Evolutionary conservation across 2,888 invertebrate species (phyloP).

Genomic region (Cheilosia scutellata): DNA sequence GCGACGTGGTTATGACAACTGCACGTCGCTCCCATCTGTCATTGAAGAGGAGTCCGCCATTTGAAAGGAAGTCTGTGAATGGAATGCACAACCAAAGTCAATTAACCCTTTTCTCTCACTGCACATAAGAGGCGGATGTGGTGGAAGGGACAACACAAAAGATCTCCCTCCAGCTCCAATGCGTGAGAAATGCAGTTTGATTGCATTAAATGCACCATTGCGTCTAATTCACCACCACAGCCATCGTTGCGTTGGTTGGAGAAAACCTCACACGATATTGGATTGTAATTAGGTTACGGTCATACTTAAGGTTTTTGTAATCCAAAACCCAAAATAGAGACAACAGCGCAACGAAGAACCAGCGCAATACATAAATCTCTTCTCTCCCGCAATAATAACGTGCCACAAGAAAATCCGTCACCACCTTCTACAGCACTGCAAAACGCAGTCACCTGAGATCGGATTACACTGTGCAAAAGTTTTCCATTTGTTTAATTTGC

Average conservation of each 20-base stretch:
- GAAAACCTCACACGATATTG: conserved; percentile 46
- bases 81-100: conserved; percentile 64
- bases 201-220: conserved; percentile 51
- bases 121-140: conserved; percentile 35
- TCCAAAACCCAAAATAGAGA: conserved; percentile 60
- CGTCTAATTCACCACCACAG: conserved; percentile 28
- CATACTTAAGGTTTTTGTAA: conserved; percentile 70
- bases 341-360: conserved; percentile 29
- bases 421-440: conserved; percentile 17
- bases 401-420: conserved; percentile 54
- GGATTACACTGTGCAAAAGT: conserved; percentile 54
- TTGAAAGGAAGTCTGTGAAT: conserved; percentile 64
- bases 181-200: conserved; percentile 57
- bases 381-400: conserved; percentile 11
- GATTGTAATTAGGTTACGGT: conserved; percentile 71
- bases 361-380: conserved; percentile 58
- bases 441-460: conserved; percentile 43
- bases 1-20: conserved; percentile 67
- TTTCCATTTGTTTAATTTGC: conserved; percentile 72
- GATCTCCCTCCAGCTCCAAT: conserved; percentile 14
- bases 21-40: conserved; percentile 66
- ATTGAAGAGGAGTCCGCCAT: conserved; percentile 40
- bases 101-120: conserved; percentile 58
- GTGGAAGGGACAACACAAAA: conserved; percentile 20
- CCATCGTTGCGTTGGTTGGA: background rate